These are phyloP conservation scores for Drosophila orosa DNA, from an alignment of 1,140 invertebrate genomes.

Conservation along the genomic window DNA sequence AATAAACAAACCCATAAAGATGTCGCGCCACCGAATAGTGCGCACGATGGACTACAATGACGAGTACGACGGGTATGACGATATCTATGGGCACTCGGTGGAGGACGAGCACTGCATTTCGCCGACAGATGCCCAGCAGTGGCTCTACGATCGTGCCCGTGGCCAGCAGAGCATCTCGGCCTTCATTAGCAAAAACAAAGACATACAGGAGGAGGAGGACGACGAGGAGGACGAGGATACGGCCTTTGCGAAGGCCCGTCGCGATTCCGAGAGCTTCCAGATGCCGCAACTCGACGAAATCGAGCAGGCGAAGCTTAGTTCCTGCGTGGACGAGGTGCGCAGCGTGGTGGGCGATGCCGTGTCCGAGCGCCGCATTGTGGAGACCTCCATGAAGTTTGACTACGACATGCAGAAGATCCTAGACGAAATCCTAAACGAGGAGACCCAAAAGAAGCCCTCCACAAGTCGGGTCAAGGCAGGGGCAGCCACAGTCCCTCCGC, in stretches of 20 bases:
- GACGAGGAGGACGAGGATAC: constrained; percentile 84
- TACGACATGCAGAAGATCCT: constrained; percentile 90
- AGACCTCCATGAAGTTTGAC: constrained; percentile 88
- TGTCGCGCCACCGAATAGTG: constrained; percentile 92
- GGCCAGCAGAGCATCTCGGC: constrained; percentile 89
- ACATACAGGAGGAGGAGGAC: constrained; percentile 91
- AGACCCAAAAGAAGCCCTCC: constrained; percentile 55
- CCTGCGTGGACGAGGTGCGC: constrained; percentile 93
- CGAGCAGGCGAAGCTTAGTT: constrained; percentile 90
- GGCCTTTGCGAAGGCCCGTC: constrained; percentile 61
- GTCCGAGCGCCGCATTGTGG: constrained; percentile 88
- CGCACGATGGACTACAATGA: constrained; percentile 91
- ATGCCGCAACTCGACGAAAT: constrained; percentile 86
- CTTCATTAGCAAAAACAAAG: constrained; percentile 88
- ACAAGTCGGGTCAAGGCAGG: constrained; percentile 25
- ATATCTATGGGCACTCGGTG: constrained; percentile 96
- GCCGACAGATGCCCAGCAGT: constrained; percentile 93
- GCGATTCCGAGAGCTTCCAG: constrained; percentile 84
- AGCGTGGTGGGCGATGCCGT: constrained; percentile 91
- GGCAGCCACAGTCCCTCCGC: constrained; percentile 1
- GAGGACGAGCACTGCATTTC: constrained; percentile 91
- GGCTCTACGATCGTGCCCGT: constrained; percentile 91
- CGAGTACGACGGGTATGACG: constrained; percentile 95
- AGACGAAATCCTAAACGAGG: constrained; percentile 88
- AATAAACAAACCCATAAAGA: constrained; percentile 78